Percentiles rank a stretch among this genome's conserved stretches.
These are phyloP conservation scores for Pontoporia blainvillei DNA, from an alignment of 2,113 vertebrate species.

Conservation along the genomic window DNA sequence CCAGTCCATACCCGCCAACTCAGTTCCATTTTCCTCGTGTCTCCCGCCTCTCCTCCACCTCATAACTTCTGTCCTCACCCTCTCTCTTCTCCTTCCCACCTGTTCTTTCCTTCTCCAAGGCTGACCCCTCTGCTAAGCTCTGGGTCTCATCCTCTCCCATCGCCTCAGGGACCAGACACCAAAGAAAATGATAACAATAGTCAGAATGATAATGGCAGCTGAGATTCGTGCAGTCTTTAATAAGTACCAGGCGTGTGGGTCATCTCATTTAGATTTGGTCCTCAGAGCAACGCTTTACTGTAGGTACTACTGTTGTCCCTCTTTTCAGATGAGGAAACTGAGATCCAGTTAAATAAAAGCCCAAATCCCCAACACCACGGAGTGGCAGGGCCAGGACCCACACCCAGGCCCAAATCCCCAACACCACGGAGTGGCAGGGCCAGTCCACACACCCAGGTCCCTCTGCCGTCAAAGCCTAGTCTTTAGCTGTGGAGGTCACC, in stretches of 20 bases:
- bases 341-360: neutral
- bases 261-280: neutral
- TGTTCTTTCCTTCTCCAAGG: neutral
- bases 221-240: neutral
- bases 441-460: neutral
- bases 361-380: neutral
- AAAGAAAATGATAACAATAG: neutral
- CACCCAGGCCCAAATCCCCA: neutral
- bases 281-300: neutral
- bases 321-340: neutral
- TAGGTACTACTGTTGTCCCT: neutral
- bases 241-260: neutral
- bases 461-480: neutral
- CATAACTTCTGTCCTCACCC: rapidly evolving
- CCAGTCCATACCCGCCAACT: neutral
- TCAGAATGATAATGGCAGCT: neutral
- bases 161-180: neutral
- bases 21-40: neutral
- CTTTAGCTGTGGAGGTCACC: neutral
- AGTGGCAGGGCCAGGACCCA: neutral
- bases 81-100: neutral
- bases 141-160: neutral
- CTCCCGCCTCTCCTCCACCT: neutral
- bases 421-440: neutral
- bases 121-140: neutral